Percentiles rank a stretch among this genome's conserved stretches.
These are phyloP conservation scores for Oophaga pumilio DNA, from an alignment of 2,113 vertebrate genomes.

Conservation along the genomic window DNA sequence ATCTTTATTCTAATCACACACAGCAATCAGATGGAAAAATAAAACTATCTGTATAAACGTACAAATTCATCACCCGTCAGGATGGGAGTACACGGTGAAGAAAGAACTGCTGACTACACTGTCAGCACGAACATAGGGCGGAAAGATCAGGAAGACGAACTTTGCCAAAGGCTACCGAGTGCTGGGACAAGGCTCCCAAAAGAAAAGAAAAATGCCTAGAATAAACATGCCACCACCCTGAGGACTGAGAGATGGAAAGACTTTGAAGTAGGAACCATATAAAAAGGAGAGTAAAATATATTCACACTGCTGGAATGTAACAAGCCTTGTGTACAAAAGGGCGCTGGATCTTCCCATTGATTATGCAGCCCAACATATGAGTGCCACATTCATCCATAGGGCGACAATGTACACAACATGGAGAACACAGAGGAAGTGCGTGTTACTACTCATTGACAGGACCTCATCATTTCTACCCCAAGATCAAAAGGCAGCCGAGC, in stretches of 20 bases:
- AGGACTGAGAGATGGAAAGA: neutral
- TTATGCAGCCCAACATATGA: neutral
- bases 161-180: neutral
- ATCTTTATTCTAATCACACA: neutral
- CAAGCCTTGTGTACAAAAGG: neutral
- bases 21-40: neutral
- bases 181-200: conserved; percentile 3
- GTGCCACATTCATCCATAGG: neutral
- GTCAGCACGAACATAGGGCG: neutral
- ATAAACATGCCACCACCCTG: neutral
- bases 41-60: neutral
- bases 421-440: neutral
- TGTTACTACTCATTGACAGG: neutral
- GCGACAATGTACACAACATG: neutral
- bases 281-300: neutral
- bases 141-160: neutral
- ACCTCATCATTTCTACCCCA: neutral
- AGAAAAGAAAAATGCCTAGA: neutral
- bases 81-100: neutral
- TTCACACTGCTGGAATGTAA: neutral
- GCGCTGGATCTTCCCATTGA: neutral
- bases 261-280: neutral
- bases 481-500: neutral
- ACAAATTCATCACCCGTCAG: neutral
- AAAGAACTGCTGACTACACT: neutral